Percentiles rank a stretch among this genome's conserved stretches.
phyloP scores from a whole-genome alignment of 2,888 invertebrate genomes.

The Pristionchus mayeri region DNA sequence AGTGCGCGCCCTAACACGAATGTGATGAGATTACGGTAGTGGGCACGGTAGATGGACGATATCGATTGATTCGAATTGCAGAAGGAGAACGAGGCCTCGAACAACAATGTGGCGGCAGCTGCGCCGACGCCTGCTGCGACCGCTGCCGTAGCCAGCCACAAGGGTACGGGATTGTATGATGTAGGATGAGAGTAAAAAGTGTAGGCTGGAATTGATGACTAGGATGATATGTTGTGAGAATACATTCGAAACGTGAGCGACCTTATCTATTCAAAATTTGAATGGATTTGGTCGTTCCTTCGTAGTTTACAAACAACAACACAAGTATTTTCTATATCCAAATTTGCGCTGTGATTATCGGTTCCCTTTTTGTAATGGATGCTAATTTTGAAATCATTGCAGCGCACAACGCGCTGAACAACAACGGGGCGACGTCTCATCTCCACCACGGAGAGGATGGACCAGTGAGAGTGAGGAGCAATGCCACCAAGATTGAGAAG shows the following conservation, averaged over 20 bases:
- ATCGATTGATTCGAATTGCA: slow-evolving; percentile 14
- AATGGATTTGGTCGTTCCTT: no score
- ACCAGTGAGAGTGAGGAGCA: slow-evolving; percentile 61
- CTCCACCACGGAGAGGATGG: slow-evolving; percentile 49
- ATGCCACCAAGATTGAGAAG: slow-evolving; percentile 51
- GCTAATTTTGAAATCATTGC: background rate
- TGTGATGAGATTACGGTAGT: background rate
- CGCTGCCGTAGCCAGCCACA: background rate
- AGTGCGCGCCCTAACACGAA: background rate
- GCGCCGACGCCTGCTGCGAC: background rate
- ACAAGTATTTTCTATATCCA: no score
- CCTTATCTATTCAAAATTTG: background rate
- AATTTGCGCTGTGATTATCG: no score
- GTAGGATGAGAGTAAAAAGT: background rate
- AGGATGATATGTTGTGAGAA: background rate
- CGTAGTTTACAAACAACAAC: no score
- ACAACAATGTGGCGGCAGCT: slow-evolving; percentile 35
- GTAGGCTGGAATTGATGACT: background rate
- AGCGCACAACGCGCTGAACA: slow-evolving; percentile 38
- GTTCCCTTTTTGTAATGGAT: no score
- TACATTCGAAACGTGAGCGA: background rate
- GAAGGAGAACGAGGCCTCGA: slow-evolving; percentile 49
- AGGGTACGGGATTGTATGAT: background rate
- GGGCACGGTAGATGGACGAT: background rate
- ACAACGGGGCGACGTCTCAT: background rate